Evolutionary conservation across 2,797 vertebrate genomes (phyloP), one percentile per base, ranked within the genome.

Genomic region (Rhinogobio ventralis): DNA sequence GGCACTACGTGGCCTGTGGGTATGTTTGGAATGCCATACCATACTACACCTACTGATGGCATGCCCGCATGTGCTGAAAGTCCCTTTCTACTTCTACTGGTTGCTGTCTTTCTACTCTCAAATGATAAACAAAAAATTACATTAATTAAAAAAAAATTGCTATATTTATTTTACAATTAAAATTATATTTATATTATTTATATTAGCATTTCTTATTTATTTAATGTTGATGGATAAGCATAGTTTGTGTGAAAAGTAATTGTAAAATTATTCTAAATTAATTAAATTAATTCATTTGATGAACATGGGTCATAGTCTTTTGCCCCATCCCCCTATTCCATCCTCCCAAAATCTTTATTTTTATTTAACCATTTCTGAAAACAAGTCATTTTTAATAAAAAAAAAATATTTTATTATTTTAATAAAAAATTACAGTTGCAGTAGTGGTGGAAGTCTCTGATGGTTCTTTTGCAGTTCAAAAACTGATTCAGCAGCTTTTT

Each of bases 181-280:
- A 23, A 36, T 19, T n/a, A 15, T n/a, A 55, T 55, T 74, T 75
- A 74, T 14, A 53, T 39, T n/a, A 55, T 55, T 74, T 75, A 74
- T 14, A 53, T 39, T 23, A n/a, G 11, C 7, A 15, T 36, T 55
- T 39, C 1, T 36, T 5, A 20, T 20, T 15, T 42, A 46, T 23
- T 74, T 33, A 8, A 75, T 33, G 2, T 36, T 33, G 6, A 53
- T 36, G 28, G 49, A 36, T 23, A 8, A 23, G 30, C 5, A 74
- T 74, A 28, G 13, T 28, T 30, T 7, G 30, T 74, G 19, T 33
- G 46, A 74, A 33, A 51, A 51, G 17, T 4, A 74, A 23, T n/a
- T 30, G 4, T 74, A 53, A n/a, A 53, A 62, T 0, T 15, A 62
- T 62, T 6, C 5, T 28, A 14, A 62, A 62, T 62, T 28, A 1